Evolutionary conservation across 2,888 invertebrate genomes (phyloP), one percentile per base, ranked within the genome.

Genomic region (Catocala nupta): DNA sequence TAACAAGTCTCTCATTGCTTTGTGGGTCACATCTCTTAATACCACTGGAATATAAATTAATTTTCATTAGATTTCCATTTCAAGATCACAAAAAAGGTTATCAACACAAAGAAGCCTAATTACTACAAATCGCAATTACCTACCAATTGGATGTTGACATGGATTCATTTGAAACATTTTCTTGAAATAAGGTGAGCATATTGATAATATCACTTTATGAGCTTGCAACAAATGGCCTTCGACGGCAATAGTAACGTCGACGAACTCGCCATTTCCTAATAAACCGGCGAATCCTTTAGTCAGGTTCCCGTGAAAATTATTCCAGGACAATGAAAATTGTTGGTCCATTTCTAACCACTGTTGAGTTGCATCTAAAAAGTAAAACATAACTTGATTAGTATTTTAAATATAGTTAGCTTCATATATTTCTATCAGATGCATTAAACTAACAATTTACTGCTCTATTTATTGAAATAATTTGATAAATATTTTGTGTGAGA

Each of bases 321-420:
- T 96, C 96, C 96, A 96, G 86, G 96, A 95, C 88, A 96, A 93
- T 86, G 96, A 96, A 86, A 96, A 96, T 89, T 96, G 96, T 90
- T 96, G 95, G 86, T 95, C 95, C 94, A 95, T 95, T 86, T 92
- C 86, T 91, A 95, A 92, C 78, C 83, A 82, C 81, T 83, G 78
- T 78, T 78, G 68, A 62, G 77, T 82, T 74, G 82, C 90, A 88
- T 90, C 85, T 90, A 80, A 52, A 84, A 83, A 52, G 55, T 53
- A 57, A 70, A 70, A 48, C 16, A 33, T 11, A 3, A 5, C 53
- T 39, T 34, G 36, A 65, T 60, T 36, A 70, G 16, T 57, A n/a
- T 7, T 43, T 58, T 25, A 12, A 11, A 44, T 55, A 52, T 44
- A 54, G 57, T 33, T 6, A 34, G 49, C 5, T 49, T 47, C 44